Percentiles rank a stretch among this genome's conserved stretches.
Conservation (phyloP, 2,888 invertebrate genomes). For the Chironomus riparius region DNA sequence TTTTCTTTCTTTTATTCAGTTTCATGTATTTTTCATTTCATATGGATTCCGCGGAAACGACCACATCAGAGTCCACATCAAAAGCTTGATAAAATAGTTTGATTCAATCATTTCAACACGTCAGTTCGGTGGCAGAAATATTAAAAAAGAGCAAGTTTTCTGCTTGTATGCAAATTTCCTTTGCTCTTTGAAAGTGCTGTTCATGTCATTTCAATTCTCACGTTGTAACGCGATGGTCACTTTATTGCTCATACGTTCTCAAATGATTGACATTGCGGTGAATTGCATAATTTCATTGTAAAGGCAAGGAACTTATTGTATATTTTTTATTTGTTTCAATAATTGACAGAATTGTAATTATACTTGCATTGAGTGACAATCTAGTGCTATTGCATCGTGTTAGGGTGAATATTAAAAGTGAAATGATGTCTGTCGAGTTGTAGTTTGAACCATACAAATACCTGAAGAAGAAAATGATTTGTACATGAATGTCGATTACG, state of each 20-base stretch:
- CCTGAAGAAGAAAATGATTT: not conserved
- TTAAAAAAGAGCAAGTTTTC: too few relatives aligned
- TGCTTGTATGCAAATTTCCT: not conserved
- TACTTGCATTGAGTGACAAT: not conserved
- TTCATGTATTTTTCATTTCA: constrained; percentile 10
- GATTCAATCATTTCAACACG: constrained; percentile 23
- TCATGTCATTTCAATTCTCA: not conserved
- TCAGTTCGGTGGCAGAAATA: not conserved
- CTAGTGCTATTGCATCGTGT: not conserved
- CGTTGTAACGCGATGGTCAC: not conserved
- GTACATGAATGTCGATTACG: not conserved
- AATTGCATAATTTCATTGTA: not conserved
- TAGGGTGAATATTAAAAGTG: not conserved
- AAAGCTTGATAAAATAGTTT: constrained; percentile 18
- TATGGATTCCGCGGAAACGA: constrained; percentile 15
- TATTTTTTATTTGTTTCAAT: too few relatives aligned
- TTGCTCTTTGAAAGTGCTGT: not conserved
- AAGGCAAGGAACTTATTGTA: too few relatives aligned
- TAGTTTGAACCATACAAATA: too few relatives aligned
- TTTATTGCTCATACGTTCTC: not conserved
- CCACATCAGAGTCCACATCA: not conserved
- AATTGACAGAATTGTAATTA: not conserved
- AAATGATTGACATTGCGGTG: not conserved
- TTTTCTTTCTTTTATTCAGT: not conserved
- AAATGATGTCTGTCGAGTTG: too few relatives aligned